Evolutionary conservation across 2,113 vertebrate genomes (phyloP), one percentile per base, ranked within the genome.

Genomic region (Nannobrachium achirus): DNA sequence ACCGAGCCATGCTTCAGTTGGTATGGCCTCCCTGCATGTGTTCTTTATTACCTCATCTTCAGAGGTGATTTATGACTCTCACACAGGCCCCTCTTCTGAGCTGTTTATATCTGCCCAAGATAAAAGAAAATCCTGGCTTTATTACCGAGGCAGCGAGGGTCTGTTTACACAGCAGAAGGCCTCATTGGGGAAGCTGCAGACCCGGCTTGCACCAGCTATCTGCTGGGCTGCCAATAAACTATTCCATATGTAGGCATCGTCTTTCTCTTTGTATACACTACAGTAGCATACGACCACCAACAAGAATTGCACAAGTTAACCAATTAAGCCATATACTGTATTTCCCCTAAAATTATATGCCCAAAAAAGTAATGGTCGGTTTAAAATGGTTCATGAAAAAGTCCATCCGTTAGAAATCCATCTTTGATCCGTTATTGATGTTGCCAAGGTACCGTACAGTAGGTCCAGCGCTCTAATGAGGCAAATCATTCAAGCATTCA

Each of bases 111-210:
- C 80, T 78, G 74, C 68, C 4, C 55, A 58, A 88, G 76, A 89
- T 88, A 86, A 87, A 90, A 86, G 75, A 81, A 89, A 86, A 86
- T 57, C 78, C 76, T 56, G 66, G 79, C 81, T 87, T 86, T 88
- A 86, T 86, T 81, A 80, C 79, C 38, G 66, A 77, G 77, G 63
- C 19, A 0, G 69, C 80, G 80, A 38, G 61, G 78, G 53, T 69
- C 66, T 84, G 85, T 89, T 86, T 83, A 78, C 66, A 66, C 78
- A 74, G 70, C 67, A 75, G 75, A 76, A 52, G 15, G 59, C 67
- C 73, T 78, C 67, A 15, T 52, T 25, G 61, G 73, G 57, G 58
- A 73, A 67, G 6, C 64, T 57, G 64, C 78, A 71, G n/a, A n/a
- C 44, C 69, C 63, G 63, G 65, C 64, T 78, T 40, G 60, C 69